Evolutionary conservation across 2,888 invertebrate species (phyloP), one percentile per base, ranked within the genome.

Genomic region (Erebia epiphron): DNA sequence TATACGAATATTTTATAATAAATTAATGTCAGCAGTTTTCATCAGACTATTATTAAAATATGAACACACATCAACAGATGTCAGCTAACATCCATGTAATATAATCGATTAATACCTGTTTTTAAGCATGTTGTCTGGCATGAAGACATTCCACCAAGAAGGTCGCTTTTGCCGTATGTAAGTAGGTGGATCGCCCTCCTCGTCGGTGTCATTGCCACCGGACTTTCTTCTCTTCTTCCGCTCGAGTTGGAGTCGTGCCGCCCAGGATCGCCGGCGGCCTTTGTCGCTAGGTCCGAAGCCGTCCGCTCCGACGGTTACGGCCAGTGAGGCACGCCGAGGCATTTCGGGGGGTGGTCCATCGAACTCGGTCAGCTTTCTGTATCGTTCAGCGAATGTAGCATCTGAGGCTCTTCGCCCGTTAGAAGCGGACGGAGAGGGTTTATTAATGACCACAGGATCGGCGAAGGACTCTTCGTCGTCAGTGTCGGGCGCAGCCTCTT

Each of bases 141-240:
- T 96, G 85, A 97, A 97, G 75, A 97, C 97, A 86, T 97, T 97
- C 97, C 97, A 98, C 97, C 97, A 98, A 54, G 97, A 97, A 54
- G 96, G 96, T 74, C 97, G 94, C 86, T 97, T 97, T 86, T 97
- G 95, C 43, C 96, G 91, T 54, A 93, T 90, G 82, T 93, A 94
- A 74, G 80, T 86, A 77, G 85, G 93, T 78, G 84, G 84, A 73
- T 92, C 92, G 75, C 82, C 85, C 80, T 90, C 92, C 64, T 89
- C 88, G 71, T 94, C 92, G 26, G 90, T 90, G 75, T 91, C 90
- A 79, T 86, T 85, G 74, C 87, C 85, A 13, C 94, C 91, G 7
- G 94, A 95, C 83, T 95, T 95, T 77, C 95, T 90, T 70, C 95
- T 85, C 81, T 94, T 92, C 79, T 92, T 92, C 74, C 94, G 91